Evolutionary conservation across 2,888 invertebrate genomes (phyloP).

Genomic region (Morpho deidamia): DNA sequence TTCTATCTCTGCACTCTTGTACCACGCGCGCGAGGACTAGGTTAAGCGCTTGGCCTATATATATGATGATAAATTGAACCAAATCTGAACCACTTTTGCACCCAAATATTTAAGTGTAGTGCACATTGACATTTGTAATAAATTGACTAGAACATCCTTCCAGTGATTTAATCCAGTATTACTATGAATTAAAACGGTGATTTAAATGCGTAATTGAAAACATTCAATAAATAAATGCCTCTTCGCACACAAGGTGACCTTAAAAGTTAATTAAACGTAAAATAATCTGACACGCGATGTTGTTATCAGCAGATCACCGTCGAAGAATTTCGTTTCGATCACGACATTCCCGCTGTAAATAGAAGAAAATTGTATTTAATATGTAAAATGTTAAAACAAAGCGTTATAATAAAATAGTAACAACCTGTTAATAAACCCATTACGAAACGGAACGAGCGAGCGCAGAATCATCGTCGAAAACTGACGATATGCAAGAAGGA

Average conservation of each 20-base stretch:
- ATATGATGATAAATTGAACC: too few relatives aligned
- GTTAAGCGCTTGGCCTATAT: too few relatives aligned
- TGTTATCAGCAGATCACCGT: conserved; percentile 95
- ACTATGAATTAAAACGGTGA: too few relatives aligned
- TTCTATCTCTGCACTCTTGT: too few relatives aligned
- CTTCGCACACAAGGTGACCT: neutral
- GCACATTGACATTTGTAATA: neutral
- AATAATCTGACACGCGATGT: conserved; percentile 96
- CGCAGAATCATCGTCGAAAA: too few relatives aligned
- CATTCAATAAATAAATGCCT: conserved; percentile 18
- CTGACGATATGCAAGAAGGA: too few relatives aligned
- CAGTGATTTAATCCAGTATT: too few relatives aligned
- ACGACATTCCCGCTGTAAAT: conserved; percentile 94
- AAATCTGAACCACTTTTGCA: too few relatives aligned
- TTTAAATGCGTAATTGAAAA: too few relatives aligned
- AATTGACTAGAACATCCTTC: neutral
- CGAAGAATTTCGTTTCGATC: conserved; percentile 97
- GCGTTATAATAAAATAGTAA: neutral
- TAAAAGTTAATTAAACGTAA: conserved; percentile 84
- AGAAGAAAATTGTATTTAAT: conserved; percentile 16
- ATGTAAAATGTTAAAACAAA: neutral
- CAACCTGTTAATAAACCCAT: too few relatives aligned
- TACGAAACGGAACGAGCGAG: too few relatives aligned
- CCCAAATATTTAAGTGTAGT: conserved; percentile 49
- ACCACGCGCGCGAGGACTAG: too few relatives aligned